Conservation (phyloP, 2,888 invertebrate genomes). For the Charanyca ferruginea region DNA sequence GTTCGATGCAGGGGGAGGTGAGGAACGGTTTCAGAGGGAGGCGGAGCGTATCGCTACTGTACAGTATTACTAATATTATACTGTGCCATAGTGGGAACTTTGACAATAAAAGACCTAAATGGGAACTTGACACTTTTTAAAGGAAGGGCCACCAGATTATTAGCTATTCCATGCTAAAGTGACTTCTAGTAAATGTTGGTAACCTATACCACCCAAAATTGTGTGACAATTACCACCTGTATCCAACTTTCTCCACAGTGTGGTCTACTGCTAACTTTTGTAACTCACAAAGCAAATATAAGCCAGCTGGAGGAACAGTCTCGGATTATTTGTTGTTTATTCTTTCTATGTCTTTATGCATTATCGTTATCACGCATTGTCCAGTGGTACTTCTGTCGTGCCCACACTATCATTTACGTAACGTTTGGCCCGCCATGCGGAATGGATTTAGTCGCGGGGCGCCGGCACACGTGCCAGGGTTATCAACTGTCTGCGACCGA, state of each 20-base stretch:
- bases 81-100: not conserved
- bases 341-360: not conserved
- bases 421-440: constrained; percentile 76
- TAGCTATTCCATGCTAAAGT: not conserved
- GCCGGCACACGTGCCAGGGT: constrained; percentile 71
- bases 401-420: constrained; percentile 71
- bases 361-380: not conserved
- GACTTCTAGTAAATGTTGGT: not conserved
- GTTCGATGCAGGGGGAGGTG: too few species aligned
- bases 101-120: not conserved
- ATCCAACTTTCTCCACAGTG: not conserved
- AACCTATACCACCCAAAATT: too few species aligned
- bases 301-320: not conserved
- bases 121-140: not conserved
- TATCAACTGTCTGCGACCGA: constrained; percentile 63
- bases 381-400: constrained; percentile 40
- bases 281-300: not conserved
- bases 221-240: not conserved
- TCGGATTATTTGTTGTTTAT: not conserved
- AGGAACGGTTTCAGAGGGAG: too few species aligned
- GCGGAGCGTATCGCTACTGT: too few species aligned
- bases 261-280: not conserved
- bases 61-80: too few species aligned
- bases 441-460: constrained; percentile 74
- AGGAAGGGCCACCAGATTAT: not conserved